phyloP scores from a whole-genome alignment of 1,140 invertebrate genomes.

The Brachionus asplanchnoidis region DNA sequence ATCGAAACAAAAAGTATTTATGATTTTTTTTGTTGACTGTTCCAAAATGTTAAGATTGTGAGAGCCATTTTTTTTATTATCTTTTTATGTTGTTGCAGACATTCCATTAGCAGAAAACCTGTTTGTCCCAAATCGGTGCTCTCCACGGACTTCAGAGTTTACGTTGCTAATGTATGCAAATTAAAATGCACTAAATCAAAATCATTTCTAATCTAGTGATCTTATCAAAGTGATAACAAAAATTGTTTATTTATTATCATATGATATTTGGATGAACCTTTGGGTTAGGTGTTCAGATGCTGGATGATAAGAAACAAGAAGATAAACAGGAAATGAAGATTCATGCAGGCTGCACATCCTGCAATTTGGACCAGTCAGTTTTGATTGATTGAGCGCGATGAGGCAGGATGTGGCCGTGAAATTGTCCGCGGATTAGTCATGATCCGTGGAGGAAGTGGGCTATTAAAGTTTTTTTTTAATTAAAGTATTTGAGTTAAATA shows the following conservation, averaged over 20 bases:
- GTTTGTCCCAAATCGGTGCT: background rate
- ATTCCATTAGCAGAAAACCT: background rate
- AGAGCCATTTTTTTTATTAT: background rate
- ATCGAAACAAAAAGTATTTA: slow-evolving; percentile 25
- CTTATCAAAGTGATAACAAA: background rate
- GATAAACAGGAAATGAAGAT: background rate
- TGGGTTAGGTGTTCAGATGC: background rate
- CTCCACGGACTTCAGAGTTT: background rate
- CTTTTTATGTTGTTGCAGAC: background rate
- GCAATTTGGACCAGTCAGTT: background rate
- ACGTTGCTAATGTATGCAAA: slow-evolving; percentile 22
- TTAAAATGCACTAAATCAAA: slow-evolving; percentile 30
- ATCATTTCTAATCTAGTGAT: background rate
- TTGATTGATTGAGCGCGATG: background rate
- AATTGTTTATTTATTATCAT: background rate
- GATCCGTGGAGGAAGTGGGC: background rate
- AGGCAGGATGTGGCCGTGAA: background rate
- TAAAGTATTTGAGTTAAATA: background rate
- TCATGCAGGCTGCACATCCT: background rate
- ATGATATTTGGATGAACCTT: slow-evolving; percentile 1
- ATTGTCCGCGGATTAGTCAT: slow-evolving; percentile 13
- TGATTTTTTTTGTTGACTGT: background rate
- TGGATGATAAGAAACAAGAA: background rate
- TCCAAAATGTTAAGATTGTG: background rate
- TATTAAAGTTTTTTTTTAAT: background rate